phyloP scores from a whole-genome alignment of 2,888 invertebrate species.

The Caenorhabditis virilis region DNA sequence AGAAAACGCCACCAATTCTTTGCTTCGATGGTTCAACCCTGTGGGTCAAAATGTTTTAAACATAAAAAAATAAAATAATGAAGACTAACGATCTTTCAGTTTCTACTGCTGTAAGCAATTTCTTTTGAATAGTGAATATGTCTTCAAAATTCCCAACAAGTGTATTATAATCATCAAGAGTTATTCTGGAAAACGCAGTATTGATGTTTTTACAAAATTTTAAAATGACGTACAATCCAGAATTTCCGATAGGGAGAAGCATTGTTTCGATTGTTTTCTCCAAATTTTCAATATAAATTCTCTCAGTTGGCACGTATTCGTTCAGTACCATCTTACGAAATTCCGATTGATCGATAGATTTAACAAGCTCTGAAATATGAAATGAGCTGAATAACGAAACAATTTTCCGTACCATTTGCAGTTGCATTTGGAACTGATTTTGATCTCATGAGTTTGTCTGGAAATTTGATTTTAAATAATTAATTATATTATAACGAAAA shows the following conservation, averaged over 20 bases:
- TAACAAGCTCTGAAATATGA: slow-evolving; percentile 25
- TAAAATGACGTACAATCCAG: slow-evolving; percentile 33
- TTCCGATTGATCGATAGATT: slow-evolving; percentile 16
- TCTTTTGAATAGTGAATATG: slow-evolving; percentile 83
- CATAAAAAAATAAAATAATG: too few relatives aligned
- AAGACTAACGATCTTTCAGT: slow-evolving; percentile 16
- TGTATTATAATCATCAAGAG: slow-evolving; percentile 75
- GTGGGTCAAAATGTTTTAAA: slow-evolving; percentile 21
- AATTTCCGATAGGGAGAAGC: slow-evolving; percentile 32
- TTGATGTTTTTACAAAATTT: not conserved
- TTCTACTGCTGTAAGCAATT: slow-evolving; percentile 73
- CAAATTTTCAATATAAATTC: slow-evolving; percentile 46
- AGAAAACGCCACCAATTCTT: slow-evolving; percentile 86
- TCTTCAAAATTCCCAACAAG: slow-evolving; percentile 87
- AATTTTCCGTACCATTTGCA: slow-evolving; percentile 15
- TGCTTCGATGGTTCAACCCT: slow-evolving; percentile 75
- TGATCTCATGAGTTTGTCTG: slow-evolving; percentile 39
- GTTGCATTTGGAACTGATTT: slow-evolving; percentile 39
- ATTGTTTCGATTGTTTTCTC: slow-evolving; percentile 31
- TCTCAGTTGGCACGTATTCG: slow-evolving; percentile 30
- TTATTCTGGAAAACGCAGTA: slow-evolving; percentile 24
- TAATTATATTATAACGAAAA: not conserved
- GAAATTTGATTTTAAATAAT: slow-evolving; percentile 1
- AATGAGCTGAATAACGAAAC: too few relatives aligned
- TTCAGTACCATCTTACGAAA: slow-evolving; percentile 30